Evolutionary conservation across 2,888 invertebrate species (phyloP), one percentile per base, ranked within the genome.

Genomic region (Hirtodrosophila histrioides): DNA sequence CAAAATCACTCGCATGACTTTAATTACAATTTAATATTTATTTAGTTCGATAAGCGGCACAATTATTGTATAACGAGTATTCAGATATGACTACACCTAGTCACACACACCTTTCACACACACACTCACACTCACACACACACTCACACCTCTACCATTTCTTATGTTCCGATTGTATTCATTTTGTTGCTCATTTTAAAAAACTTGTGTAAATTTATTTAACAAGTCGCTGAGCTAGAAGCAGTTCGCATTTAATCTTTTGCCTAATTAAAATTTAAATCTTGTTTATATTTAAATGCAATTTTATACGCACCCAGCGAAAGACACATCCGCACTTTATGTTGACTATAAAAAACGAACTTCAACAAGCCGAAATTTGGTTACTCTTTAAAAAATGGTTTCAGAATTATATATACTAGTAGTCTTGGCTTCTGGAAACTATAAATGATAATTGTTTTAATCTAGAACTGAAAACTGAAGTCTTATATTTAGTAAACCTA

Each of bases 21-120:
- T 89, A 88, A 88, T 88, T 88, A 88, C 78, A 80, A 87, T 85
- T 85, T 85, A 85, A 85, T 85, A 85, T 85, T 85, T 85, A 85
- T 87, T 87, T 87, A 85, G 84, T 84, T 86, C 72, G 84, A 84
- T 85, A 87, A 85, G 85, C 71, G 74, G 40, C 56, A 78, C 55
- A 69, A 82, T 82, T 84, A 81, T 66, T 76, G 76, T 73, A 65
- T 78, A 69, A 70, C 56, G 37, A 57, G 51, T 61, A 75, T 56
- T 48, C 53, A 74, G 64, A 73, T 66, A 74, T 73, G 66, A 63
- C 82, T 85, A 85, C 67, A 65, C 76, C 81, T 75, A 72, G 54
- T 74, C 55, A 49, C 29, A 68, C 61, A 55, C 53, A 43, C 57
- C 33, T 45, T 35, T 17, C 10, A 8, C 36, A 36, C 17, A 17